phyloP scores from a whole-genome alignment of 2,888 invertebrate species.

The Ormyrus thymus region DNA sequence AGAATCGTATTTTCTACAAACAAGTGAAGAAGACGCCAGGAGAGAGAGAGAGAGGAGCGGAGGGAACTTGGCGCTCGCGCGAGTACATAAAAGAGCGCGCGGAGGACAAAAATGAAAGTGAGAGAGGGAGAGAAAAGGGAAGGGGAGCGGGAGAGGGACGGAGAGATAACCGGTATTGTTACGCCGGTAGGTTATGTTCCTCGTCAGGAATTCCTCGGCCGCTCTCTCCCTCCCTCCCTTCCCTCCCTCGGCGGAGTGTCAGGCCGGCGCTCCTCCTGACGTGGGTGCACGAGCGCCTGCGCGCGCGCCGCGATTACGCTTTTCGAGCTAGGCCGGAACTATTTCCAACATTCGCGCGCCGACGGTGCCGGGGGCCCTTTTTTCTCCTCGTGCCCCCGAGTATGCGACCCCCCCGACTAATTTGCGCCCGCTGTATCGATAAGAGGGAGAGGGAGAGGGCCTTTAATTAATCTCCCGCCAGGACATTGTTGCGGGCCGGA shows the following conservation, averaged over 20 bases:
- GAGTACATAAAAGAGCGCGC: conserved; percentile 16
- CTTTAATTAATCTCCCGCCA: too few relatives aligned
- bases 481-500: too few relatives aligned
- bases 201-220: conserved; percentile 58
- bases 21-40: not conserved
- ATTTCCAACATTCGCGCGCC: conserved; percentile 40
- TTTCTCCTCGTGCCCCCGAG: too few relatives aligned
- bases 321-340: conserved; percentile 47
- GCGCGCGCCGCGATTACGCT: conserved; percentile 37
- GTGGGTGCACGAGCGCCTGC: conserved; percentile 12
- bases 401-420: too few relatives aligned
- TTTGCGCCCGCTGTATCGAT: too few relatives aligned
- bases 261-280: conserved; percentile 38
- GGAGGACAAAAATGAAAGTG: conserved; percentile 32
- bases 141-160: conserved; percentile 21
- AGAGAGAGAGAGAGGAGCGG: conserved; percentile 2
- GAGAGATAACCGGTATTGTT: conserved; percentile 55
- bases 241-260: conserved; percentile 15
- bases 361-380: not conserved
- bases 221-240: conserved; percentile 6
- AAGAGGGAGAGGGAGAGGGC: too few relatives aligned
- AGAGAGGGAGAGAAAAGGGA: conserved; percentile 19
- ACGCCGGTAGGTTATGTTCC: conserved; percentile 58
- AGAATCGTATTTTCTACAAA: too few relatives aligned
- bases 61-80: not conserved